Evolutionary conservation across 2,888 invertebrate species (phyloP), one percentile per base, ranked within the genome.

Genomic region (Drosophila parthenogenetica): DNA sequence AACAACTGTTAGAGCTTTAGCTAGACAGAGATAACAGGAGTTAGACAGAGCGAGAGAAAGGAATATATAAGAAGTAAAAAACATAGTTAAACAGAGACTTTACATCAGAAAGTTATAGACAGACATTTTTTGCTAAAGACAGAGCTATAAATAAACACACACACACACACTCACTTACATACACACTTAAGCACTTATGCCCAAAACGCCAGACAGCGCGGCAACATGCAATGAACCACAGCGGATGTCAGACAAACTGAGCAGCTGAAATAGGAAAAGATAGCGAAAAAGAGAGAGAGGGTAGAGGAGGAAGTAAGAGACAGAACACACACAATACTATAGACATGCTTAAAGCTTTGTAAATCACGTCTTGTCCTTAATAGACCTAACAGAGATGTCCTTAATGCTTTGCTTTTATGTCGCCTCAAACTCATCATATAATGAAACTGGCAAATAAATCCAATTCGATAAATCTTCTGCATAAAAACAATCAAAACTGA

Each of bases 171-270:
- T 42, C 39, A 49, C 74, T 43, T 39, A 7, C 54, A 45, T 48
- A 60, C 72, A 69, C 63, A 60, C 57, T 55, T 57, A 57, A 63
- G 57, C 32, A 63, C 57, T 63, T 63, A 42, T 32, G 29, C 39
- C 57, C 43, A 73, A 85, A 84, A 73, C 78, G 76, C 79, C 86
- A 89, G 89, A 89, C 89, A 89, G 73, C 66, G 69, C 58, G 89
- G 89, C 89, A 79, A 87, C 87, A 89, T 86, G 89, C 89, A 73
- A 79, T 78, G 85, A 85, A 77, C 82, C 65, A 65, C 77, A 77
- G 51, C 84, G 63, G 50, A 68, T 61, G 22, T 53, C 70, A 70
- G 78, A 67, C 79, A 64, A 61, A 43, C 54, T 37, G 43, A 45
- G 54, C 58, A 46, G 46, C 5, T 50, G 61, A 8, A 39, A 29